Base-by-base conservation (phyloP, 2,113 vertebrate genomes). In the Meles meles region DNA sequence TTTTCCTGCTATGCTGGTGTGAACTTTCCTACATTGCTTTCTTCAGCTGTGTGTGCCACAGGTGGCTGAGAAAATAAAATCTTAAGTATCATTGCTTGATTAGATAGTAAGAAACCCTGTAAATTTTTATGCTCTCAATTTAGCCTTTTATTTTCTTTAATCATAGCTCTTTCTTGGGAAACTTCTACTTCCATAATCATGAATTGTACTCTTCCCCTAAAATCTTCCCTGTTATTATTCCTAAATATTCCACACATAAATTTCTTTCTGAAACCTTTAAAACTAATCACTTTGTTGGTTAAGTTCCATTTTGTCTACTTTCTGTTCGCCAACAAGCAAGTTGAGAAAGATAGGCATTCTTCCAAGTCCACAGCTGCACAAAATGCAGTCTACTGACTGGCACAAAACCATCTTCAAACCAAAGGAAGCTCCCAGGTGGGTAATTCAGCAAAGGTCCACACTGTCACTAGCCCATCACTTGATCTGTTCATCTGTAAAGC, bases 321-420 rank as follows among this genome's bases (percentile, higher is more conserved):
- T 57, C 69, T 95, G 7, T 17, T 74, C 69, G 11, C 55, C 63
- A 57, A 39, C 13, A 86, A 72, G 27, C 59, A 81, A 85, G 15
- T 7, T 82, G 25, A 82, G n/a, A 91, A 97, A 97, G 44, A 71
- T 6, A 92, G 39, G 88, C 44, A 79, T 18, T 96, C 44, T 42
- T 94, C 90, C 77, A 88, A 94, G 65, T 71, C 4, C 29, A 86
- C 7, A 59, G 37, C 31, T 55, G 25, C 55, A 85, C 67, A 84
- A 93, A 96, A 87, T 29, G 12, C 57, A 86, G 37, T 37, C 49
- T 25, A 91, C 61, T 52, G 55, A 1, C 29, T 1, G 49, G 12
- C 63, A 87, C 4, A 80, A 88, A 95, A 44, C 69, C 59, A 74
- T 74, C n/a, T 90, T 34, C 39, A 90, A 93, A 63, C 42, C 55